Evolutionary conservation across 2,888 invertebrate genomes (phyloP), one percentile per base, ranked within the genome.

Genomic region (Eulithis prunata): DNA sequence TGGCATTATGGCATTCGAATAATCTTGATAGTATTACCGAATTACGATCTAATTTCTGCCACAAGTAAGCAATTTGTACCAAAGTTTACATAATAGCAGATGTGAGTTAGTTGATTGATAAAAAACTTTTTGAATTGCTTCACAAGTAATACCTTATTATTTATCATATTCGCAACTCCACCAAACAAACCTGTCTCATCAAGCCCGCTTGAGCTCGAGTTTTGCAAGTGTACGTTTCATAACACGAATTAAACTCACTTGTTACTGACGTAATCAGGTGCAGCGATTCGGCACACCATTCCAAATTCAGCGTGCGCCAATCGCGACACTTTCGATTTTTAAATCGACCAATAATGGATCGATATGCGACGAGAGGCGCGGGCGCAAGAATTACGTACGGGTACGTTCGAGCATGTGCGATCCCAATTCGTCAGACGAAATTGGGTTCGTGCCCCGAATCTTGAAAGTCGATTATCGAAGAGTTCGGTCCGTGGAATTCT

Each of bases 271-370:
- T 79, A 79, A 84, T 74, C 71, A 72, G 75, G 74, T 78, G 78
- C 79, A 78, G 75, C 74, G 76, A 79, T 80, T 75, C 75, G 73
- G 69, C 76, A 75, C 78, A 74, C 77, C 80, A 76, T 79, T 83
- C 76, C 75, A 75, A 82, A 82, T 78, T 78, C 77, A 75, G 75
- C 71, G 77, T 64, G 77, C 76, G 71, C 80, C 78, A 78, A 80
- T 79, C 70, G 76, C 76, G 80, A 82, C 84, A 84, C 85, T 84
- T 85, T 85, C 84, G 75, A 79, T 85, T 84, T 83, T 81, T 76
- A 77, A 83, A 79, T 78, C 73, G 69, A 64, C 77, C 78, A 80
- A 81, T 79, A 70, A 74, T 70, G 71, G 63, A 36, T 57, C 53
- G 52, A 64, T 68, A 57, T 57, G 65, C 67, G 49, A 66, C 59